Percentiles rank a stretch among this genome's conserved stretches.
These are phyloP conservation scores for Exephanes ischioxanthus DNA, from an alignment of 2,888 invertebrate species.

Conservation along the genomic window DNA sequence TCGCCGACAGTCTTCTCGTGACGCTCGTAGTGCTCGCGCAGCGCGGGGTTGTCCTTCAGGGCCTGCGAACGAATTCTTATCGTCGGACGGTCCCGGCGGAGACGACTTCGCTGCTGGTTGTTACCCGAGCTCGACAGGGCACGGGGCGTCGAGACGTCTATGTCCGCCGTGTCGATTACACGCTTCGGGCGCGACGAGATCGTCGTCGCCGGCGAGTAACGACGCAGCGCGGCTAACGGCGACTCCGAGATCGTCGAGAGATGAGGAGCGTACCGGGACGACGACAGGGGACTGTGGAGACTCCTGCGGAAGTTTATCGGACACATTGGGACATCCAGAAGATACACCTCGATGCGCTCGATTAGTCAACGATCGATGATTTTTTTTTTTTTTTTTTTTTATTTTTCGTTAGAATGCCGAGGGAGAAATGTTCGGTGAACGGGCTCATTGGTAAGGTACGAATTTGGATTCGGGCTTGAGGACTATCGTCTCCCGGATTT, in stretches of 20 bases:
- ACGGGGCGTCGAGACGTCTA: slow-evolving; percentile 90
- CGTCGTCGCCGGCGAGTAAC: slow-evolving; percentile 77
- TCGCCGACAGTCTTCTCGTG: slow-evolving; percentile 90
- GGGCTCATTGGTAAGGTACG: no score
- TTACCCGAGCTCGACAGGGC: slow-evolving; percentile 71
- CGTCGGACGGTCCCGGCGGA: slow-evolving; percentile 80
- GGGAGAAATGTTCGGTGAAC: no score
- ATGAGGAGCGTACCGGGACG: slow-evolving; percentile 89
- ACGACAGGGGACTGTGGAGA: slow-evolving; percentile 77
- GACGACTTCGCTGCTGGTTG: slow-evolving; percentile 76
- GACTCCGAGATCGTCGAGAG: slow-evolving; percentile 90
- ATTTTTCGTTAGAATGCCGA: background rate
- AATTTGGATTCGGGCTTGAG: no score
- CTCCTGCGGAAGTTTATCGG: slow-evolving; percentile 69
- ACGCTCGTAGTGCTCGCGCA: slow-evolving; percentile 85
- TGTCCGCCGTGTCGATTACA: slow-evolving; percentile 92
- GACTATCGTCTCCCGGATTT: background rate
- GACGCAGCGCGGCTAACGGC: slow-evolving; percentile 81
- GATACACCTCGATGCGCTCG: background rate
- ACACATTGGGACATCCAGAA: background rate
- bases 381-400: background rate
- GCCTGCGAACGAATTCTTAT: slow-evolving; percentile 84
- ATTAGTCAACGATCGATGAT: background rate
- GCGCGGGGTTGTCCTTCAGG: slow-evolving; percentile 83
- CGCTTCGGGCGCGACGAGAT: slow-evolving; percentile 88